Evolutionary conservation across 2,113 vertebrate species (phyloP).

Genomic region (Tetrax tetrax): DNA sequence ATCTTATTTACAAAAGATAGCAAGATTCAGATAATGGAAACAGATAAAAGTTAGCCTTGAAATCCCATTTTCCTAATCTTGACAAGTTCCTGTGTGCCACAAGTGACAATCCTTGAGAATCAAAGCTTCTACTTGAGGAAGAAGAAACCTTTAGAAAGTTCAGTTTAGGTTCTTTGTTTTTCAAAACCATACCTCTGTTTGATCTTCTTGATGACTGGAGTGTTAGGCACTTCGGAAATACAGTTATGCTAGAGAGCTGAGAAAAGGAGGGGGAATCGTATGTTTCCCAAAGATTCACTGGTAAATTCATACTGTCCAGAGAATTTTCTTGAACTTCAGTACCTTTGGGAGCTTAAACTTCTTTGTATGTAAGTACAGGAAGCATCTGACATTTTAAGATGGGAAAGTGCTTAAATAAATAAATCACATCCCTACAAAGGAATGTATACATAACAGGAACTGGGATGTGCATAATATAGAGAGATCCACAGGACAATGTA

Average conservation of each 20-base stretch:
- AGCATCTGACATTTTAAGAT: conserved; percentile 66
- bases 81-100: conserved; percentile 17
- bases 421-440: conserved; percentile 57
- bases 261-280: neutral
- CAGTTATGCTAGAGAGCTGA: neutral
- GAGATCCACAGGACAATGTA: conserved; percentile 6
- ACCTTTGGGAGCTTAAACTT: conserved; percentile 58
- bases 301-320: neutral
- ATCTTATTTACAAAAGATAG: conserved; percentile 51
- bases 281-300: neutral
- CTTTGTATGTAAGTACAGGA: conserved; percentile 72
- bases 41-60: conserved; percentile 50
- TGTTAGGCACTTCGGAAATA: conserved; percentile 6
- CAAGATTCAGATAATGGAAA: conserved; percentile 18
- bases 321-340: conserved; percentile 38
- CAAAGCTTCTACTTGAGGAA: conserved; percentile 44
- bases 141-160: conserved; percentile 22
- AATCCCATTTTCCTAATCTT: conserved; percentile 50
- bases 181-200: conserved; percentile 16
- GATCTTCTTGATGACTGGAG: conserved; percentile 15
- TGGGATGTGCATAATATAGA: conserved; percentile 33
- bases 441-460: conserved; percentile 62
- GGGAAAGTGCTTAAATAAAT: conserved; percentile 66
- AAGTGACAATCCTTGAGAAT: conserved; percentile 58
- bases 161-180: conserved; percentile 9